These are phyloP conservation scores for Naso thynnoides DNA, from an alignment of 2,797 vertebrate genomes.

Conservation along the genomic window DNA sequence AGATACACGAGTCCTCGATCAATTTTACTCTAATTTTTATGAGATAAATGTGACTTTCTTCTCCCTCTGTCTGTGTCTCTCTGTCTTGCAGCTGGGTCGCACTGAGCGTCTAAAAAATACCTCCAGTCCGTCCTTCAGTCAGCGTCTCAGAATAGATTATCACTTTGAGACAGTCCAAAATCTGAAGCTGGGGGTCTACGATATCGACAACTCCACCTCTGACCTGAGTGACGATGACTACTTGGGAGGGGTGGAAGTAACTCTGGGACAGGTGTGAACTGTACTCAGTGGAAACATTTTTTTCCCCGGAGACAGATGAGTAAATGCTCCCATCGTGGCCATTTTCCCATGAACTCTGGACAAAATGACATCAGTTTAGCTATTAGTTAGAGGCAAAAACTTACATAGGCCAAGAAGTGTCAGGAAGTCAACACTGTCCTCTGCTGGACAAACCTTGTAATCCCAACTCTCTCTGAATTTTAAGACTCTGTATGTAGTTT, in stretches of 20 bases:
- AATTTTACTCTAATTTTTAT: not conserved
- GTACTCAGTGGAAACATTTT: not conserved
- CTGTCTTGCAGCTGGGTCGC: conserved; percentile 83
- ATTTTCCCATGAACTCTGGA: no score
- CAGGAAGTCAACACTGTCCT: not conserved
- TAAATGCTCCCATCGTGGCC: not conserved
- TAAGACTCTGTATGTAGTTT: no score
- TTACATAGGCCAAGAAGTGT: not conserved
- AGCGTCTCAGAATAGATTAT: conserved; percentile 89
- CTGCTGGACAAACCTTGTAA: conserved; percentile 21
- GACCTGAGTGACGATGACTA: conserved; percentile 92
- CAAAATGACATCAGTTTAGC: no score
- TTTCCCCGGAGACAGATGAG: not conserved
- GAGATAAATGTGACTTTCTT: not conserved
- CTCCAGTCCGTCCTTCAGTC: conserved; percentile 90
- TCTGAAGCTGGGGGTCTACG: conserved; percentile 90
- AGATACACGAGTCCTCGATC: not conserved
- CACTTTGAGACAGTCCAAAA: conserved; percentile 94
- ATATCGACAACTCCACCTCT: conserved; percentile 91
- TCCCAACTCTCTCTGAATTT: not conserved
- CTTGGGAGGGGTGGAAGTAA: conserved; percentile 91
- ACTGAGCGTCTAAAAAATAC: conserved; percentile 90
- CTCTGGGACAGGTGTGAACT: conserved; percentile 89
- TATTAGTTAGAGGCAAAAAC: no score
- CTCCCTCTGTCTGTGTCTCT: not conserved